Evolutionary conservation across 1,140 invertebrate species (phyloP).

Genomic region (Oreohelix idahoensis): DNA sequence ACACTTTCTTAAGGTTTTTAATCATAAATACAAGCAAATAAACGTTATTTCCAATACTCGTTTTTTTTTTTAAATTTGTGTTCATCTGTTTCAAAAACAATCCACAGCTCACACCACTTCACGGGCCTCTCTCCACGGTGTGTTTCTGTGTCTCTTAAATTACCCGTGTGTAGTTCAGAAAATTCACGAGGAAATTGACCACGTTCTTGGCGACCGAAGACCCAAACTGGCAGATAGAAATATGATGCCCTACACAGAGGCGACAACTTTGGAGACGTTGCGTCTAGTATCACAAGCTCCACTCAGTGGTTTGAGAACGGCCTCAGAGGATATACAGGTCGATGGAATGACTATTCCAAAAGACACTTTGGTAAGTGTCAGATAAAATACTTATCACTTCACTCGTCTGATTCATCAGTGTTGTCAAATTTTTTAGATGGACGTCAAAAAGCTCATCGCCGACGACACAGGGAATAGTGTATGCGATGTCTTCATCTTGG

Average conservation of each 20-base stretch:
- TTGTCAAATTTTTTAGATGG: too few species aligned
- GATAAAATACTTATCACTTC: too few species aligned
- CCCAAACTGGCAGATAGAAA: conserved; percentile 37
- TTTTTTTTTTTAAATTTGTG: too few species aligned
- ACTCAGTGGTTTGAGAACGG: neutral
- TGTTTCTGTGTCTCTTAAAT: conserved; percentile 53
- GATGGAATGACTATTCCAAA: neutral
- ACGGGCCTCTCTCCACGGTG: conserved; percentile 44
- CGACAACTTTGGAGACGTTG: conserved; percentile 54
- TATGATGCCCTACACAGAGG: conserved; percentile 61
- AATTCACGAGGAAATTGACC: conserved; percentile 49
- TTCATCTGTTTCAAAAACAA: too few species aligned
- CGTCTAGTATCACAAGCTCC: conserved; percentile 12
- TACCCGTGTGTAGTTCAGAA: conserved; percentile 69
- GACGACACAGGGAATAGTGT: too few species aligned
- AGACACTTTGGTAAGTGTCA: neutral
- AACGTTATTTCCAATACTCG: too few species aligned
- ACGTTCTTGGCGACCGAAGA: conserved; percentile 27
- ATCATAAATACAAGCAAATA: too few species aligned
- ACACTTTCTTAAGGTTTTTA: too few species aligned
- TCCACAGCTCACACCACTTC: conserved; percentile 39
- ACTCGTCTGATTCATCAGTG: too few species aligned
- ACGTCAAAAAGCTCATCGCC: too few species aligned
- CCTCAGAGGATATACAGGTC: neutral
- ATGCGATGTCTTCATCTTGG: too few species aligned